Evolutionary conservation across 2,113 vertebrate species (phyloP).

Genomic region (Hemicordylus capensis): DNA sequence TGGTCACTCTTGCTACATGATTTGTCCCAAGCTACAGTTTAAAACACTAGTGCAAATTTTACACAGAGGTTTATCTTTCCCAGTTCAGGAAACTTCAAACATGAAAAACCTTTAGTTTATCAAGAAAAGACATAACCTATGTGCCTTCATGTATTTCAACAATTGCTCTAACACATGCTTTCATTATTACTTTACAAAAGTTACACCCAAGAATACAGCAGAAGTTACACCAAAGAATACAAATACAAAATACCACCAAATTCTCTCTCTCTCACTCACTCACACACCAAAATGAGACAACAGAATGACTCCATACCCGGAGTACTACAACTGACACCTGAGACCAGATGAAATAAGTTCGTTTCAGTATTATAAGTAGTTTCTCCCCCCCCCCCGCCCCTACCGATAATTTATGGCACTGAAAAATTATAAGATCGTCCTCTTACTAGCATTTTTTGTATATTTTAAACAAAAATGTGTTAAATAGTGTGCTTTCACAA

Average conservation of each 20-base stretch:
- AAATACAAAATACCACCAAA: too few species aligned
- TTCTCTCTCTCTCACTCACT: too few species aligned
- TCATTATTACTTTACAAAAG: conserved; percentile 5
- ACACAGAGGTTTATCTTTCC: background rate
- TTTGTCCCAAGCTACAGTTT: background rate
- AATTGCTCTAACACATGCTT: background rate
- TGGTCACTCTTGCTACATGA: fast-evolving
- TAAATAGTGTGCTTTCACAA: background rate
- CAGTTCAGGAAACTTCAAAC: background rate
- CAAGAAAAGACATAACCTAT: background rate
- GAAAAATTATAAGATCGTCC: too few species aligned
- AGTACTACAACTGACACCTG: conserved; percentile 5
- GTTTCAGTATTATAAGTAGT: background rate
- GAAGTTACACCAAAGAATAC: too few species aligned
- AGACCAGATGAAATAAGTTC: background rate
- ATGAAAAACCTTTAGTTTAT: background rate
- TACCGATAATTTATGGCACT: background rate
- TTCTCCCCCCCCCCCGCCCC: conserved; percentile 26
- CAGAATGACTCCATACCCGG: conserved; percentile 11
- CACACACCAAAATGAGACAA: background rate
- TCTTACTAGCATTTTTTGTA: background rate
- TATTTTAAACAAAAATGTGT: background rate
- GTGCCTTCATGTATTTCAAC: conserved; percentile 20
- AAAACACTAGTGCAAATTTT: fast-evolving
- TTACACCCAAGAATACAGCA: too few species aligned